Evolutionary conservation across 1,140 invertebrate species (phyloP).

Genomic region (Drosophila pseudoananassae): DNA sequence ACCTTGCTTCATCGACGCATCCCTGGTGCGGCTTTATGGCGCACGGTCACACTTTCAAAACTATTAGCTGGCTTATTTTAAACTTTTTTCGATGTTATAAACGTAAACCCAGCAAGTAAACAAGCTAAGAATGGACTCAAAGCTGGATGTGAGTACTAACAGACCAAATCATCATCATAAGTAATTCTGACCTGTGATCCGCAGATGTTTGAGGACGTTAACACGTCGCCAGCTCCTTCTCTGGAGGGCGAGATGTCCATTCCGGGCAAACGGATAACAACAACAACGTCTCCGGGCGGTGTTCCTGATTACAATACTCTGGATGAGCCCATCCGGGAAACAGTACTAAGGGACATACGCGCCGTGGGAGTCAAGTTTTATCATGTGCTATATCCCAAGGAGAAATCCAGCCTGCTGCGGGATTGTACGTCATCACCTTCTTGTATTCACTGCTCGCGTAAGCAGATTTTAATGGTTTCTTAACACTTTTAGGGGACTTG

Average conservation of each 20-base stretch:
- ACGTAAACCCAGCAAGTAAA: not conserved
- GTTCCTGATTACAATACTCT: constrained; percentile 93
- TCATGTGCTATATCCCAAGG: constrained; percentile 96
- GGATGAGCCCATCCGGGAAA: constrained; percentile 97
- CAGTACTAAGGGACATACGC: constrained; percentile 96
- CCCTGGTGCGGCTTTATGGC: not conserved
- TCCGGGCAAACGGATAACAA: constrained; percentile 84
- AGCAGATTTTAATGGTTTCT: constrained; percentile 34
- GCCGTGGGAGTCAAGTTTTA: constrained; percentile 97
- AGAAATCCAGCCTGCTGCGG: constrained; percentile 95
- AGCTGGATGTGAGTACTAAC: constrained; percentile 68
- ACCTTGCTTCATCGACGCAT: not conserved
- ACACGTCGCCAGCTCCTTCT: constrained; percentile 71
- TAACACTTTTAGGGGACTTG: constrained; percentile 93
- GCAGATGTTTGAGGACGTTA: constrained; percentile 87
- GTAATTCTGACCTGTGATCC: not conserved
- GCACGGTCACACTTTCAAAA: constrained; percentile 1
- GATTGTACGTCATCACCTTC: constrained; percentile 91
- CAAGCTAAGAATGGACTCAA: constrained; percentile 61
- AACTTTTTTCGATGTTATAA: constrained; percentile 8
- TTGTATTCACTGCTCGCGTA: constrained; percentile 30
- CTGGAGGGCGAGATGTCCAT: constrained; percentile 90
- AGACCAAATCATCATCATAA: not conserved
- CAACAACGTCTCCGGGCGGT: constrained; percentile 84
- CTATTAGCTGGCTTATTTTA: constrained; percentile 13